Conservation (phyloP, 1,140 invertebrate genomes). For the Ips nitidus region DNA sequence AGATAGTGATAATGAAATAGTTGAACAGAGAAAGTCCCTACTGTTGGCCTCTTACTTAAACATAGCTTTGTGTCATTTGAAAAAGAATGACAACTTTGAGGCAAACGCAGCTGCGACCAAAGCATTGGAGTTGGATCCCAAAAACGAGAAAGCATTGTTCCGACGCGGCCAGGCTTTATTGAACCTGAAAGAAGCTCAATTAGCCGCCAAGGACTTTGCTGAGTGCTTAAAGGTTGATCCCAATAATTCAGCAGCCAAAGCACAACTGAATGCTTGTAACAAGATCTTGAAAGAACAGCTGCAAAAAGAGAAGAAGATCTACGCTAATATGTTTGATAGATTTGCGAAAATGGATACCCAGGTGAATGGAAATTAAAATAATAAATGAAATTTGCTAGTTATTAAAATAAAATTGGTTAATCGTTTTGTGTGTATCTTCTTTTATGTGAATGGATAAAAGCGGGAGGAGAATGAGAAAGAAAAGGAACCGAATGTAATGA, state of each 20-base stretch:
- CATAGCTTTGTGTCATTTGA: slow-evolving; percentile 82
- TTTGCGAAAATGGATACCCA: slow-evolving; percentile 79
- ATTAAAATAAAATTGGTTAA: not conserved
- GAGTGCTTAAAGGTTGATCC: slow-evolving; percentile 61
- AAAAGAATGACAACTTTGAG: slow-evolving; percentile 72
- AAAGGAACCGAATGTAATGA: slow-evolving; percentile 71
- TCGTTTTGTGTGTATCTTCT: not conserved
- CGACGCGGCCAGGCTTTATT: slow-evolving; percentile 82
- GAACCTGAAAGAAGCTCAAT: slow-evolving; percentile 73
- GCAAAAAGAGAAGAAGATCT: slow-evolving; percentile 84
- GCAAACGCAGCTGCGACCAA: slow-evolving; percentile 69
- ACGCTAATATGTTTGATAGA: slow-evolving; percentile 94
- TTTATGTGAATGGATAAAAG: slow-evolving; percentile 48
- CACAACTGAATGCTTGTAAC: slow-evolving; percentile 74
- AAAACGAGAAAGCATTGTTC: slow-evolving; percentile 90
- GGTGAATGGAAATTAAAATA: slow-evolving; percentile 56
- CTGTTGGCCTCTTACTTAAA: slow-evolving; percentile 79
- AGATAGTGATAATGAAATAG: slow-evolving; percentile 39
- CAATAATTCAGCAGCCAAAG: slow-evolving; percentile 79
- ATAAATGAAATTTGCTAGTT: not conserved
- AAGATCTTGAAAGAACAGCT: slow-evolving; percentile 74
- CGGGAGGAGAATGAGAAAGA: slow-evolving; percentile 66
- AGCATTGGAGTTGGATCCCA: slow-evolving; percentile 72
- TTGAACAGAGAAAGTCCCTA: slow-evolving; percentile 62
- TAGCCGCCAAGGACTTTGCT: slow-evolving; percentile 79